Evolutionary conservation across 1,140 invertebrate genomes (phyloP).

Genomic region (Ceratosolen solmsi): DNA sequence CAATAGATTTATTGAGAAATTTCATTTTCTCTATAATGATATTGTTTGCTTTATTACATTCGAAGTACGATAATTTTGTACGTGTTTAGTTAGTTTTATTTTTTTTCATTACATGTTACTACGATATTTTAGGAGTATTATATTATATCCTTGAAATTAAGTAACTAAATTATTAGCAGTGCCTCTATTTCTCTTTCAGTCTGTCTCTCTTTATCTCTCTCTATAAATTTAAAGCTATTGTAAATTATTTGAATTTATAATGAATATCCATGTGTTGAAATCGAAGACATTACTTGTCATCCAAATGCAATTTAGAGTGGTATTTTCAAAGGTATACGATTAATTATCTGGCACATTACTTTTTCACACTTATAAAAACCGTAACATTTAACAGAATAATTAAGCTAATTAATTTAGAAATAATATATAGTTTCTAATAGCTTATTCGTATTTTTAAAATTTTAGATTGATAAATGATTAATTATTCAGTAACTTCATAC

Average conservation of each 20-base stretch:
- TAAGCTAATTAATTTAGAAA: too few species aligned
- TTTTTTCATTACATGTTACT: too few species aligned
- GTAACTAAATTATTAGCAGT: constrained; percentile 42
- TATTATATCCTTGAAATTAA: constrained; percentile 27
- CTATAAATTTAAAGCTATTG: background rate
- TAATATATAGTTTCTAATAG: too few species aligned
- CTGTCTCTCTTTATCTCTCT: background rate
- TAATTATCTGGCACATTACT: too few species aligned
- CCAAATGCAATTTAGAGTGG: too few species aligned
- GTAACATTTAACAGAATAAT: too few species aligned
- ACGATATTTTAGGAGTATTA: background rate
- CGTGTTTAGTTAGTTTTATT: background rate
- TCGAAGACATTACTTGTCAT: background rate
- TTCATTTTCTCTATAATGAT: background rate
- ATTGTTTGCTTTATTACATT: background rate
- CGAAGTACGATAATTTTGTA: background rate
- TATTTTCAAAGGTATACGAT: too few species aligned
- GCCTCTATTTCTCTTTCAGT: background rate
- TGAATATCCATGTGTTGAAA: background rate
- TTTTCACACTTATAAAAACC: too few species aligned
- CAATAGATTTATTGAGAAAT: background rate
- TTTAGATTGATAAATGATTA: too few species aligned
- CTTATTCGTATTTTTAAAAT: too few species aligned
- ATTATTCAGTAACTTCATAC: too few species aligned
- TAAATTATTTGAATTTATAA: background rate